These are phyloP conservation scores for Magallana nippona DNA, from an alignment of 2,888 invertebrate species.

Conservation along the genomic window DNA sequence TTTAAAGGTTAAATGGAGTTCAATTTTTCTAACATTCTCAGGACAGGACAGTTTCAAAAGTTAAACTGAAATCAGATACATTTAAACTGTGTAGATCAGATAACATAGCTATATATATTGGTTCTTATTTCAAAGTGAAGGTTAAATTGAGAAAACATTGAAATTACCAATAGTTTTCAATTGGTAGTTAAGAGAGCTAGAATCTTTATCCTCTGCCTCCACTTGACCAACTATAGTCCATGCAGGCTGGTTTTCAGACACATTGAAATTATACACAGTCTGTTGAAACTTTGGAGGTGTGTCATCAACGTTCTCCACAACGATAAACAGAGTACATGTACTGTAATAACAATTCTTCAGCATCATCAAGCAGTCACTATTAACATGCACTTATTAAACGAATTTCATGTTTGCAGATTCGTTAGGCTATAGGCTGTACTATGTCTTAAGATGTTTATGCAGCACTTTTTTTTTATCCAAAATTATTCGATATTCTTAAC, in stretches of 20 bases:
- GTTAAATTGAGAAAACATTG: not conserved
- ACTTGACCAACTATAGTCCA: slow-evolving; percentile 49
- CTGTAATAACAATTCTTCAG: not conserved
- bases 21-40: too few relatives aligned
- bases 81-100: too few relatives aligned
- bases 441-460: too few relatives aligned
- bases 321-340: slow-evolving; percentile 39
- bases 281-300: slow-evolving; percentile 50
- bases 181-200: slow-evolving; percentile 14
- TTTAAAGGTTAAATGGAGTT: too few relatives aligned
- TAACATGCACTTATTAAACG: too few relatives aligned
- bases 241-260: slow-evolving; percentile 48
- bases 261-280: slow-evolving; percentile 41
- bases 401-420: too few relatives aligned
- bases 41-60: too few relatives aligned
- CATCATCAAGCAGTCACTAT: not conserved
- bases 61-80: too few relatives aligned
- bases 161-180: not conserved
- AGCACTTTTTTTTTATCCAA: too few relatives aligned
- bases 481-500: not conserved
- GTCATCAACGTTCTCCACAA: slow-evolving; percentile 54
- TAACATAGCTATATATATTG: too few relatives aligned
- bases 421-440: too few relatives aligned
- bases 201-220: slow-evolving; percentile 37
- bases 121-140: too few relatives aligned